phyloP scores from a whole-genome alignment of 2,113 vertebrate genomes.

The Pseudois nayaur region DNA sequence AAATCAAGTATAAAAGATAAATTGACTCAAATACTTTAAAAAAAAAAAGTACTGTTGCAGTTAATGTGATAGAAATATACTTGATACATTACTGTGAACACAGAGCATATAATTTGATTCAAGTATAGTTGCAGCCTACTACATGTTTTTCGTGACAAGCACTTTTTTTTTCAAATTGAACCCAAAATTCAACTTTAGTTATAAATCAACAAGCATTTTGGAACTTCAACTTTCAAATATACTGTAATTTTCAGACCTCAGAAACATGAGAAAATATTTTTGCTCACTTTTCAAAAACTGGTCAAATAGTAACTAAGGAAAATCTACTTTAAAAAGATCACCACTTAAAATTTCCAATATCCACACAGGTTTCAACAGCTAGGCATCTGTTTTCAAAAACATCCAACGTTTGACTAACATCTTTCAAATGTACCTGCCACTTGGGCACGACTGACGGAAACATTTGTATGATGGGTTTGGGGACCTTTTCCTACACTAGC shows the following conservation, averaged over 20 bases:
- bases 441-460: not conserved
- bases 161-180: not conserved
- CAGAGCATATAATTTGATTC: not conserved
- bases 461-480: not conserved
- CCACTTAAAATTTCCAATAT: not conserved
- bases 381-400: not conserved
- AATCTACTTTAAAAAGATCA: not conserved
- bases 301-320: not conserved
- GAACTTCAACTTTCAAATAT: constrained; percentile 9
- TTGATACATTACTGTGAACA: not conserved
- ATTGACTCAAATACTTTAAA: not conserved
- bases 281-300: not conserved
- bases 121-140: not conserved
- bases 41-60: not conserved
- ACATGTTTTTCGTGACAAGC: not conserved
- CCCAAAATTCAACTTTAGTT: constrained; percentile 6
- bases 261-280: constrained; percentile 10
- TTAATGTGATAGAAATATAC: not conserved
- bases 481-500: not conserved
- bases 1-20: constrained; percentile 4
- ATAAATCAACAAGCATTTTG: not conserved
- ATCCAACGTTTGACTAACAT: not conserved
- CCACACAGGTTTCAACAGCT: not conserved
- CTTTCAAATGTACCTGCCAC: not conserved
- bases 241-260: not conserved